Conservation (phyloP, 2,888 invertebrate genomes). For the Ophioninae sp. region DNA sequence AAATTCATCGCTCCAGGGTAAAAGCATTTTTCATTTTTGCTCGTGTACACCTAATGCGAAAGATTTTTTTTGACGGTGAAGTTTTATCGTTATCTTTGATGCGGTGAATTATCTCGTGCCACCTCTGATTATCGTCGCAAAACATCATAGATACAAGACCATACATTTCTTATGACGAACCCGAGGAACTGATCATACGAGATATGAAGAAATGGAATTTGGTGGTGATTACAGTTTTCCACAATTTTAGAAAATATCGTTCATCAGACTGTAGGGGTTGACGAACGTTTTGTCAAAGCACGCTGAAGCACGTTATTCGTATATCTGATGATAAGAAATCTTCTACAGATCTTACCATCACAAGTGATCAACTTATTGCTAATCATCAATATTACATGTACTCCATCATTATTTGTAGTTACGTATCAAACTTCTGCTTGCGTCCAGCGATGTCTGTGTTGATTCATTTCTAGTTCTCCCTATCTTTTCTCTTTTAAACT, state of each 20-base stretch:
- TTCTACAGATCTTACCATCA: no score
- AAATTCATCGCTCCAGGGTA: no score
- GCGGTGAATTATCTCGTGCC: neutral
- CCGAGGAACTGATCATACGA: neutral
- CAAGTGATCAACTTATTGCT: no score
- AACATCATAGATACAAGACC: conserved; percentile 1
- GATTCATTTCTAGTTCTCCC: no score
- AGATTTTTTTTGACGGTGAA: no score
- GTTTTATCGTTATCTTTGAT: no score
- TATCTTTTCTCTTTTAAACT: neutral
- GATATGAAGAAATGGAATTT: neutral
- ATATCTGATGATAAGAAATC: neutral
- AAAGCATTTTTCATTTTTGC: no score
- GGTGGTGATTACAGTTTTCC: neutral
- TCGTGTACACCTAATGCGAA: no score
- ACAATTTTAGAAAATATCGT: neutral
- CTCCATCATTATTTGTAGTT: no score
- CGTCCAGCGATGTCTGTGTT: no score
- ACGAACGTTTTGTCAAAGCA: neutral
- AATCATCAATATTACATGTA: no score
- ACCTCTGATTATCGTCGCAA: neutral
- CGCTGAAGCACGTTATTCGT: neutral
- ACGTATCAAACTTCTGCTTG: no score
- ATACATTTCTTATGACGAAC: neutral
- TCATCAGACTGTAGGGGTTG: neutral